Evolutionary conservation across 1,140 invertebrate genomes (phyloP).

Genomic region (Heterodera carotae): DNA sequence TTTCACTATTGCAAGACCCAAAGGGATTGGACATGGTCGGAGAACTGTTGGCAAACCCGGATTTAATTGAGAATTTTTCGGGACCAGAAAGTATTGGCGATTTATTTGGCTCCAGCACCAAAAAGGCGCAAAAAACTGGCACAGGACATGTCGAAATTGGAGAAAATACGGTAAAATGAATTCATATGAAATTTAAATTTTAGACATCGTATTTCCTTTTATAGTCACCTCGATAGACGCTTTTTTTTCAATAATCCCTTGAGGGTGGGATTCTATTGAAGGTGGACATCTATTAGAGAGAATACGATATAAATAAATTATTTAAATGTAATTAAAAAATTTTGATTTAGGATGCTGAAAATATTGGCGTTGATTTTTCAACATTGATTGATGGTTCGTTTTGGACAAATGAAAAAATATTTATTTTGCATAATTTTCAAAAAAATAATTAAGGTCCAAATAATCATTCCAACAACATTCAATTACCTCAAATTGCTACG

Average conservation of each 20-base stretch:
- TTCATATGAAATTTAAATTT: no score
- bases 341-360: slow-evolving; percentile 50
- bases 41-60: slow-evolving; percentile 60
- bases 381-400: slow-evolving; percentile 42
- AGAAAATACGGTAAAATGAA: slow-evolving; percentile 32
- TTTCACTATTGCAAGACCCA: slow-evolving; percentile 60
- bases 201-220: no score
- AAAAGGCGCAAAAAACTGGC: neutral
- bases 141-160: slow-evolving; percentile 4
- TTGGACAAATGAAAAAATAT: slow-evolving; percentile 36
- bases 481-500: slow-evolving; percentile 47
- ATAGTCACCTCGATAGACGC: no score
- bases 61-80: slow-evolving; percentile 61
- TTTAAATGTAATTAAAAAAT: slow-evolving; percentile 10
- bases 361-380: slow-evolving; percentile 58
- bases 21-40: slow-evolving; percentile 64
- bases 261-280: no score
- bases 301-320: slow-evolving; percentile 32
- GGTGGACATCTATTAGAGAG: slow-evolving; percentile 4
- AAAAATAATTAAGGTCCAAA: neutral
- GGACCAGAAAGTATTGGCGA: slow-evolving; percentile 36
- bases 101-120: slow-evolving; percentile 11
- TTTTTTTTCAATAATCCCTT: no score
- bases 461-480: neutral
- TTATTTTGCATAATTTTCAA: neutral